These are phyloP conservation scores for Chloroclysta siterata DNA, from an alignment of 2,888 invertebrate species.

Conservation along the genomic window DNA sequence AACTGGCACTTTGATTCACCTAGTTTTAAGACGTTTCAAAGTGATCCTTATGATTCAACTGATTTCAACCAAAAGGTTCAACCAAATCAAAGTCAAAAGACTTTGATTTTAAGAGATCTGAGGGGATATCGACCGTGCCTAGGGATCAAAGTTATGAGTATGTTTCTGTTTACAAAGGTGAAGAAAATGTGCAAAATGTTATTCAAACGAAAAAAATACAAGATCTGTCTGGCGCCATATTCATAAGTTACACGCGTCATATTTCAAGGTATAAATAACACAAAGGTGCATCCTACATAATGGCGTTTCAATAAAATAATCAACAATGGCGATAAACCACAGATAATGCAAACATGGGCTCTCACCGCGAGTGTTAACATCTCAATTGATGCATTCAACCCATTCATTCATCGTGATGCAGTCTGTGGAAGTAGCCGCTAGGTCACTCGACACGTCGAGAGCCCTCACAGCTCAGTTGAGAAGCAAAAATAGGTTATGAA, in stretches of 20 bases:
- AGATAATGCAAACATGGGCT: conserved; percentile 37
- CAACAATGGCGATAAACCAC: conserved; percentile 41
- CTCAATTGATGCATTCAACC: conserved; percentile 65
- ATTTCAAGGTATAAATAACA: conserved; percentile 27
- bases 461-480: not conserved
- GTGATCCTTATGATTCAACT: no score
- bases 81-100: no score
- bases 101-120: no score
- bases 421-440: conserved; percentile 5
- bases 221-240: not conserved
- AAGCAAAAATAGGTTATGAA: no score
- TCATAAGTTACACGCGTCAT: conserved; percentile 6
- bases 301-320: conserved; percentile 42
- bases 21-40: no score
- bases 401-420: conserved; percentile 42
- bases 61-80: no score
- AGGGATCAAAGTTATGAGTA: no score
- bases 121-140: no score
- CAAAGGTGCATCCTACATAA: conserved; percentile 39
- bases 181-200: not conserved
- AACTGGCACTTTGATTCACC: no score
- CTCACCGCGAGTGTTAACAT: conserved; percentile 59
- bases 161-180: not conserved
- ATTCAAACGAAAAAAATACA: not conserved
- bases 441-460: not conserved